phyloP scores from a whole-genome alignment of 2,797 vertebrate genomes.

The Craterocephalus amniculus region DNA sequence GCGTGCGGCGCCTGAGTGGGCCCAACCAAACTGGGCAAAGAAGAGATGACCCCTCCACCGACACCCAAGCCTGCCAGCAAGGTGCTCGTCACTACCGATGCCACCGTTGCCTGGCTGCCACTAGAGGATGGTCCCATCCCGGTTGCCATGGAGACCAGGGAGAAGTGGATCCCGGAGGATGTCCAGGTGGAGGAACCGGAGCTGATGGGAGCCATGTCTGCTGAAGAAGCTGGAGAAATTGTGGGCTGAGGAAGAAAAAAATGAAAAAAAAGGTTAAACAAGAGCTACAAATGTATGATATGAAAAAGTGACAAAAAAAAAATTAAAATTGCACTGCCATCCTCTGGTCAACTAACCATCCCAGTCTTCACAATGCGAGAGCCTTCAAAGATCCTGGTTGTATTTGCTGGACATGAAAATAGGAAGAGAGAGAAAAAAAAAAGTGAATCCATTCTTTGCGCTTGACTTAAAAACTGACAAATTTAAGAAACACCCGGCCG shows the following conservation, averaged over 20 bases:
- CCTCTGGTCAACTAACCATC: conserved; percentile 88
- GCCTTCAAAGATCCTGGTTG: conserved; percentile 97
- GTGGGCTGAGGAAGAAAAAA: conserved; percentile 86
- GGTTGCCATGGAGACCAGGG: conserved; percentile 98
- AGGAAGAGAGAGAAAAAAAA: background rate
- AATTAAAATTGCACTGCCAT: conserved; percentile 10
- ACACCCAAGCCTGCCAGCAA: conserved; percentile 95
- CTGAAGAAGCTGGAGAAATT: conserved; percentile 93
- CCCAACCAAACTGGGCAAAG: conserved; percentile 94
- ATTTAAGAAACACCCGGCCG: background rate
- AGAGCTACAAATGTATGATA: background rate
- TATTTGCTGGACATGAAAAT: conserved; percentile 87
- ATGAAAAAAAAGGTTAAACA: conserved; percentile 11
- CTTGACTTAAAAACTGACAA: background rate
- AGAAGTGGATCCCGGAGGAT: conserved; percentile 96
- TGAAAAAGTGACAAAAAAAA: no score
- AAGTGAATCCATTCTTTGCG: background rate
- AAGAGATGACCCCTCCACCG: conserved; percentile 93
- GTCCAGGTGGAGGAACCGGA: conserved; percentile 99
- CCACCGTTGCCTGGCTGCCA: conserved; percentile 95
- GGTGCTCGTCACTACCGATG: conserved; percentile 96
- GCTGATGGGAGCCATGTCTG: conserved; percentile 99
- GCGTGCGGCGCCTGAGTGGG: conserved; percentile 87
- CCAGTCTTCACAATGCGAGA: conserved; percentile 98
- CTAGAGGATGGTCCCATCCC: conserved; percentile 97